Percentiles rank a stretch among this genome's conserved stretches.
Evolutionary conservation across 2,113 vertebrate species (phyloP).

Genomic region (Falco punctatus): DNA sequence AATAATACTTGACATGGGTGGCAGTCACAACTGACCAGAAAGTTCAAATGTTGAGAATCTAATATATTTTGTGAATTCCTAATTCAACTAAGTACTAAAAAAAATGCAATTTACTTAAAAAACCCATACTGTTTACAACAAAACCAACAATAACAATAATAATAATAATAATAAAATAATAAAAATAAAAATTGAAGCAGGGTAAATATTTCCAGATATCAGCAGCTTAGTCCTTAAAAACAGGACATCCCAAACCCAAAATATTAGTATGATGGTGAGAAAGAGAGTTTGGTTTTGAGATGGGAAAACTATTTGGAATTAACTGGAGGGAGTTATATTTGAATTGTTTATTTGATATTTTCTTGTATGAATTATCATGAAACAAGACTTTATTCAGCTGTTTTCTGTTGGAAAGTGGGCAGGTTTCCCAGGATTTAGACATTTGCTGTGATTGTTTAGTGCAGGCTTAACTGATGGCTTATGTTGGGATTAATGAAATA

Average conservation of each 20-base stretch:
- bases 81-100: background rate
- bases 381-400: background rate
- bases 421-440: background rate
- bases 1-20: background rate
- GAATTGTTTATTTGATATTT: background rate
- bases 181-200: background rate
- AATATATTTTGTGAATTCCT: background rate
- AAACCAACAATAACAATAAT: background rate
- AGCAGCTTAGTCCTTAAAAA: background rate
- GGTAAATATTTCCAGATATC: background rate
- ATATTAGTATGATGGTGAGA: background rate
- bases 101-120: background rate
- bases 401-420: background rate
- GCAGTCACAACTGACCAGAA: background rate
- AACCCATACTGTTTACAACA: background rate
- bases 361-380: background rate
- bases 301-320: background rate
- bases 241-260: background rate
- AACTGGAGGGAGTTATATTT: background rate
- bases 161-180: background rate
- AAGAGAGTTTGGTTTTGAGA: background rate
- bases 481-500: background rate
- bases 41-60: background rate
- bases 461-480: conserved; percentile 5
- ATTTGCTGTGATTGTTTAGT: background rate